Conservation (phyloP, 2,113 vertebrate species). For the Alligator sinensis region DNA sequence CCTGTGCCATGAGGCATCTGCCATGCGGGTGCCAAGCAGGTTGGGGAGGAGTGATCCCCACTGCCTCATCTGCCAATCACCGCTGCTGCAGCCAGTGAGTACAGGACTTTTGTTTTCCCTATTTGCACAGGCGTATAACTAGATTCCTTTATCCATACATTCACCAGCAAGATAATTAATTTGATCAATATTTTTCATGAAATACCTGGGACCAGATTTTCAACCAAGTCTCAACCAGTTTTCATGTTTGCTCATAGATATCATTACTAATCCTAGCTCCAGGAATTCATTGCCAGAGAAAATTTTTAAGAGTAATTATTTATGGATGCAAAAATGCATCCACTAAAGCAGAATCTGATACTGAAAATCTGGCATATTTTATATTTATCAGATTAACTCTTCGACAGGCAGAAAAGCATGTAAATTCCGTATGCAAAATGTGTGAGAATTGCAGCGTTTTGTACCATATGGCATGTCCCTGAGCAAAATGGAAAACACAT, state of each 20-base stretch:
- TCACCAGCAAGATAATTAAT: slow-evolving; percentile 60
- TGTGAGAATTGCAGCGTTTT: slow-evolving; percentile 4
- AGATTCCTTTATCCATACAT: slow-evolving; percentile 47
- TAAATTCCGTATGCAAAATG: neutral
- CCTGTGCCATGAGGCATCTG: no score
- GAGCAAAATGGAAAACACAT: neutral
- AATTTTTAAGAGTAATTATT: slow-evolving; percentile 18
- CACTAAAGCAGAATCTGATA: neutral
- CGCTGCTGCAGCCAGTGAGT: no score
- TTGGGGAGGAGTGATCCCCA: no score
- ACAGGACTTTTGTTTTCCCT: no score
- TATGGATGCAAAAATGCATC: slow-evolving; percentile 6
- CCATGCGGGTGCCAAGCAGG: no score
- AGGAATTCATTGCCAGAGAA: slow-evolving; percentile 1
- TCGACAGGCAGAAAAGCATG: neutral
- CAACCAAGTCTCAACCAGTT: slow-evolving; percentile 31
- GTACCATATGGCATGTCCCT: slow-evolving; percentile 28
- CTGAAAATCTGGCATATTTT: neutral
- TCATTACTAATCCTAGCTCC: slow-evolving; percentile 14
- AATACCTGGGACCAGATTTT: slow-evolving; percentile 48
- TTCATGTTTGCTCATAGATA: slow-evolving; percentile 27
- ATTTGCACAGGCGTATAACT: neutral
- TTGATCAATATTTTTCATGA: slow-evolving; percentile 43
- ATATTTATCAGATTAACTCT: neutral
- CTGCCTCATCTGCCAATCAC: no score